Base-by-base conservation (phyloP, 2,888 invertebrate genomes). In the Ischnus inquisitorius region DNA sequence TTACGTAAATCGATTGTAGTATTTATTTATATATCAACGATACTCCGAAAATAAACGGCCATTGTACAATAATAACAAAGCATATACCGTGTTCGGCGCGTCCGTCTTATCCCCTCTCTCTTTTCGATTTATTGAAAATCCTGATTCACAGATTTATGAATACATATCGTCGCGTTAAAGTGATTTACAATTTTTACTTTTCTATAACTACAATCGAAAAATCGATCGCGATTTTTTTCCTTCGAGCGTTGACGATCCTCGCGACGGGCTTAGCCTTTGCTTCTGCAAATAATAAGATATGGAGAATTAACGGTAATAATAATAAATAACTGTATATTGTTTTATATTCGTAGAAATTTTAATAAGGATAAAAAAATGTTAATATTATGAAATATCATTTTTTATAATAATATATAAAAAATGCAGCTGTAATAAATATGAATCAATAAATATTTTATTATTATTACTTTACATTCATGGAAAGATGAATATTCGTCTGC, bases 141-240 rank as follows among this genome's bases (percentile, higher is more conserved):
- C 60, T 72, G 69, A 6, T 34, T 34, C 34, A 34, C 71, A 71
- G 67, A 80, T 48, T 72, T 54, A 28, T 67, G 14, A 46, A 72
- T 64, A 68, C 62, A 41, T 60, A 51, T 16, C 14, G 65, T 62
- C 48, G 48, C 48, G 16, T 65, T 22, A 67, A 16, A 16, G 60
- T 72, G 77, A 79, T 83, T 78, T 80, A 74, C 78, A 80, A 75
- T 84, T 76, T n/a, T 65, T 41, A 48, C 48, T 48, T 77, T 68
- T 62, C 75, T 79, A 64, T 65, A 75, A 79, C 78, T 81, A 68
- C 60, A 14, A 72, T 64, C 51, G 43, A 41, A 51, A 16, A 71
- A 60, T 60, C 19, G 10, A 22, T 51, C 34, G n/a, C 39, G 28
- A 48, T 64, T 51, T 14, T 39, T 8, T 51, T 19, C 39, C 39